These are phyloP conservation scores for Masnerella sp. DNA, from an alignment of 2,888 invertebrate genomes.

Conservation along the genomic window DNA sequence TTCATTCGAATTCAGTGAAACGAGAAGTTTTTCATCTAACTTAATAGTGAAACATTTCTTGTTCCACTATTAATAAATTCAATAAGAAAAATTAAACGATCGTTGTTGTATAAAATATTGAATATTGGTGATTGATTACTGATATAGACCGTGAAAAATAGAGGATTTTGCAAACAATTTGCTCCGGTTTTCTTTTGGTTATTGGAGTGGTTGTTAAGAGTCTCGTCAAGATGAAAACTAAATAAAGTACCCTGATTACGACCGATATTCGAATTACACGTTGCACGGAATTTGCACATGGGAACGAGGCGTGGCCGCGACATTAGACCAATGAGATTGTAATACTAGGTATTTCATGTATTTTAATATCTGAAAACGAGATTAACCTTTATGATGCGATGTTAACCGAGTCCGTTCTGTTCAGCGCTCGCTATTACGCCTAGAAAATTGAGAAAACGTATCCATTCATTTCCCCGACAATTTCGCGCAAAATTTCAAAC, in stretches of 20 bases:
- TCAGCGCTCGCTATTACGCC: neutral
- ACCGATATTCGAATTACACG: conserved; percentile 35
- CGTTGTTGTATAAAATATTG: no score
- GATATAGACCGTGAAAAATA: no score
- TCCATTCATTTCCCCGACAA: conserved; percentile 19
- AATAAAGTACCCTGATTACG: conserved; percentile 26
- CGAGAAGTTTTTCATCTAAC: no score
- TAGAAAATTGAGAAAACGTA: conserved; percentile 17
- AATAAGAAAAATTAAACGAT: no score
- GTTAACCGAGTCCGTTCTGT: conserved; percentile 35
- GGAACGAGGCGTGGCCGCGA: conserved; percentile 40
- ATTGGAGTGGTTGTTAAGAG: conserved; percentile 9
- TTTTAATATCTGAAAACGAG: conserved; percentile 43
- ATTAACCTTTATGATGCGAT: conserved; percentile 42
- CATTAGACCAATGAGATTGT: conserved; percentile 38
- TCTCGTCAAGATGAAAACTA: conserved; percentile 12
- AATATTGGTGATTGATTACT: no score
- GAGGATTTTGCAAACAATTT: no score
- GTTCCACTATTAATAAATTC: no score
- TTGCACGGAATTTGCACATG: conserved; percentile 28
- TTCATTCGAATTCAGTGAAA: no score
- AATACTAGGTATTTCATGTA: conserved; percentile 36
- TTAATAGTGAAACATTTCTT: no score
- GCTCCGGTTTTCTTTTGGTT: no score
- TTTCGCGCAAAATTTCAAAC: conserved; percentile 22